Evolutionary conservation across 2,113 vertebrate genomes (phyloP).

Genomic region (Aramus guarauna): DNA sequence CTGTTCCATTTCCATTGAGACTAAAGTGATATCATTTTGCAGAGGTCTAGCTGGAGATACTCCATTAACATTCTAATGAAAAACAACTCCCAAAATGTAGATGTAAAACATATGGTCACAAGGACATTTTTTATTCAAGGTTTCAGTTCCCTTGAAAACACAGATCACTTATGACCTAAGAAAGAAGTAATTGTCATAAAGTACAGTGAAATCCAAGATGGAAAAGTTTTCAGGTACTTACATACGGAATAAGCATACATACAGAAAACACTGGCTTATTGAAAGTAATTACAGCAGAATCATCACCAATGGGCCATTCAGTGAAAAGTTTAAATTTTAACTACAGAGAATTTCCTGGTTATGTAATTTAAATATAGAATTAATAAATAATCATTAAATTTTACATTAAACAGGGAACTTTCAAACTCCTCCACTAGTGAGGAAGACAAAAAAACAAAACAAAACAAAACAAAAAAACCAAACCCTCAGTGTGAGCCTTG

Average conservation of each 20-base stretch:
- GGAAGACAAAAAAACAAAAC: background rate
- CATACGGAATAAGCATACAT: background rate
- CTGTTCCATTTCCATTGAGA: background rate
- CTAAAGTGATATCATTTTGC: background rate
- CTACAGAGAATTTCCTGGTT: background rate
- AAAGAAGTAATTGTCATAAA: background rate
- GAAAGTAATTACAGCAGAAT: background rate
- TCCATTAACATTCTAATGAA: background rate
- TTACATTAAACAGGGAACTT: background rate
- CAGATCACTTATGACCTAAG: background rate
- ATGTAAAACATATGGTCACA: background rate
- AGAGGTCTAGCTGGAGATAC: background rate
- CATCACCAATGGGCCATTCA: background rate
- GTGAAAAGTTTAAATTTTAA: background rate
- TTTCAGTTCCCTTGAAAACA: background rate
- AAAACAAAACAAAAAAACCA: no score
- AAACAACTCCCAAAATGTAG: background rate
- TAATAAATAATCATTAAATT: background rate
- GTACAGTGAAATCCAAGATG: background rate
- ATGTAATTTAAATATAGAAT: background rate
- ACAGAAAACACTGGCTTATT: background rate
- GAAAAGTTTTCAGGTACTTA: background rate
- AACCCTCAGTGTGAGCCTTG: accelerated
- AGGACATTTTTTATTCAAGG: background rate
- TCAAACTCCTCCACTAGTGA: background rate